phyloP scores from a whole-genome alignment of 2,113 vertebrate genomes.

The Pycnonotus jocosus region DNA sequence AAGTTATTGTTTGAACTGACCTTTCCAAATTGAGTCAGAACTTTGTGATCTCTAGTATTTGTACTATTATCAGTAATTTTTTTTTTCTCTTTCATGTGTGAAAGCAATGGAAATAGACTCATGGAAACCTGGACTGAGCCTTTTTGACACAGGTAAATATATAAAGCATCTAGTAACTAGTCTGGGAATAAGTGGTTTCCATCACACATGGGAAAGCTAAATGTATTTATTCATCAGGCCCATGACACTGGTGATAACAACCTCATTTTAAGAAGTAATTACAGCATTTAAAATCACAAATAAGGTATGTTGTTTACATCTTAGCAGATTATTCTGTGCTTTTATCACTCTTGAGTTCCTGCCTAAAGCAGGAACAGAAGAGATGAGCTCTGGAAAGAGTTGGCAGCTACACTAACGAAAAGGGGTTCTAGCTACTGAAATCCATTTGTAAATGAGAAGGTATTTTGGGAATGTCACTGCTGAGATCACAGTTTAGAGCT shows the following conservation, averaged over 20 bases:
- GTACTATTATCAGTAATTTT: neutral
- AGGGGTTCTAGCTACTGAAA: neutral
- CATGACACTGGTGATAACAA: neutral
- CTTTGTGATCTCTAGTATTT: neutral
- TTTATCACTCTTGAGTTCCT: neutral
- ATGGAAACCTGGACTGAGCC: slow-evolving; percentile 76
- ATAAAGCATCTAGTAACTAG: neutral
- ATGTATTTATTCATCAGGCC: neutral
- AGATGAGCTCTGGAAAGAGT: neutral
- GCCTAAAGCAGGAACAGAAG: neutral
- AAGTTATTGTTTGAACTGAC: neutral
- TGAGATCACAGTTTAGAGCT: neutral
- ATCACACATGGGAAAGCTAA: neutral
- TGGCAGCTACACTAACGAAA: neutral
- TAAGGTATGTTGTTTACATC: neutral
- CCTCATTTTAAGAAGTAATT: neutral
- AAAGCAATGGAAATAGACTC: slow-evolving; percentile 76
- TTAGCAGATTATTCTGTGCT: neutral
- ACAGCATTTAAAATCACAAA: neutral
- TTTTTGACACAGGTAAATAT: slow-evolving; percentile 82
- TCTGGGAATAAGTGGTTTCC: neutral
- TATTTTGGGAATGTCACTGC: neutral
- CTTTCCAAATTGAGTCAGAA: neutral
- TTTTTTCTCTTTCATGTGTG: slow-evolving; percentile 57
- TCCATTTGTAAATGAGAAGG: neutral